Evolutionary conservation across 2,113 vertebrate species (phyloP).

Genomic region (Pseudorectes ferrugineus): DNA sequence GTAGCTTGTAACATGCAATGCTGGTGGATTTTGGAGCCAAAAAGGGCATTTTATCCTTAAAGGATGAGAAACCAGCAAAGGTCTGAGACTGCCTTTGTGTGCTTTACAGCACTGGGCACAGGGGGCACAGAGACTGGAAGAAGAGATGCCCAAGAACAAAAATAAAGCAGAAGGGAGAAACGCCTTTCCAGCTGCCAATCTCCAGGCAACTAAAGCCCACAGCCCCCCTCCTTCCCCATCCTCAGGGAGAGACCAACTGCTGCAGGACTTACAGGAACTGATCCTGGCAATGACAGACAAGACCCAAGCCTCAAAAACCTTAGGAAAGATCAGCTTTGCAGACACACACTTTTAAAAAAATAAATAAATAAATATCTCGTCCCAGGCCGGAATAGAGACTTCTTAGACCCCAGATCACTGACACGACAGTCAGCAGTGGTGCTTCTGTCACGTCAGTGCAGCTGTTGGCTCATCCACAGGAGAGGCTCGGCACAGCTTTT

Average conservation of each 20-base stretch:
- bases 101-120: background rate
- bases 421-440: background rate
- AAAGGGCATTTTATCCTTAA: background rate
- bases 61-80: background rate
- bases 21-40: background rate
- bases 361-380: background rate
- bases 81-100: background rate
- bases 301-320: background rate
- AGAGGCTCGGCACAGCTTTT: background rate
- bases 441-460: background rate
- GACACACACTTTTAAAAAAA: background rate
- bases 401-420: background rate
- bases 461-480: background rate
- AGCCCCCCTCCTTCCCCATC: background rate
- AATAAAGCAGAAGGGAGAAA: background rate
- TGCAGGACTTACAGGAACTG: background rate
- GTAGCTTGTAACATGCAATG: accelerated
- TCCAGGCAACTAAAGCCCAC: background rate
- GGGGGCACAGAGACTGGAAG: background rate
- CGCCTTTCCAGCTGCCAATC: background rate
- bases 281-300: constrained; percentile 25
- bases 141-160: background rate
- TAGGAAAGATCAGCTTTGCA: background rate
- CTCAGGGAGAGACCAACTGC: background rate
- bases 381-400: background rate